Conservation (phyloP, 2,888 invertebrate species). For the Hedychridium roseum region DNA sequence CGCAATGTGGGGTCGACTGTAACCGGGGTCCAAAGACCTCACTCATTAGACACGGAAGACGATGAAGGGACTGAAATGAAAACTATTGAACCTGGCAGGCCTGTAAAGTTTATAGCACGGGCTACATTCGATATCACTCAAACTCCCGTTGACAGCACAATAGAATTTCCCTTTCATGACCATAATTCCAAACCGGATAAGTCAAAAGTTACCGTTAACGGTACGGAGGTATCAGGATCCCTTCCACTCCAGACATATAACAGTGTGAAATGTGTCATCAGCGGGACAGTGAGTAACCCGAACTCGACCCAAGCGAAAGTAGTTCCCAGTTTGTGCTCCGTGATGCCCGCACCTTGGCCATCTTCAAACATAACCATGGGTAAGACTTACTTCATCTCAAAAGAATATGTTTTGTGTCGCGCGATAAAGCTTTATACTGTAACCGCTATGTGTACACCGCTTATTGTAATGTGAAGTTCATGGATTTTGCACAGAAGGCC, state of each 20-base stretch:
- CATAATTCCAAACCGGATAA: conserved; percentile 53
- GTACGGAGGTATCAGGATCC: conserved; percentile 42
- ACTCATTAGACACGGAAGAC: conserved; percentile 53
- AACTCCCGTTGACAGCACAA: conserved; percentile 55
- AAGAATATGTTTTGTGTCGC: conserved; percentile 9
- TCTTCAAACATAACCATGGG: conserved; percentile 57
- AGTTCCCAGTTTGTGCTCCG: conserved; percentile 51
- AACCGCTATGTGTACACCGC: too few species aligned
- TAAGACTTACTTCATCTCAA: conserved; percentile 29
- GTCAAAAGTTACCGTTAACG: conserved; percentile 52
- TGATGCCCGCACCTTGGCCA: conserved; percentile 54
- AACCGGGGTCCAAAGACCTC: conserved; percentile 50
- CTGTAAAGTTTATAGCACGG: conserved; percentile 54
- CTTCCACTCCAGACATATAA: conserved; percentile 54
- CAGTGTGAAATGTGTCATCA: conserved; percentile 54
- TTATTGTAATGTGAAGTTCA: conserved; percentile 20
- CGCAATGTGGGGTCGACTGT: conserved; percentile 50
- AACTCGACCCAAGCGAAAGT: conserved; percentile 48
- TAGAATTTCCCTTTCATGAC: conserved; percentile 57
- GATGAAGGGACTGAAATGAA: conserved; percentile 63
- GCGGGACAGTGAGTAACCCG: conserved; percentile 44
- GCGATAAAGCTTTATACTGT: too few species aligned
- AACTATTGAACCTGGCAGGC: conserved; percentile 57
- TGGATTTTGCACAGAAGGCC: conserved; percentile 33
- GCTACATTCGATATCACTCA: conserved; percentile 56